A percentile compares a stretch with the other conserved stretches of the same genome.
These are phyloP conservation scores for Limnephilus lunatus DNA, from an alignment of 2,888 invertebrate genomes.

Conservation along the genomic window DNA sequence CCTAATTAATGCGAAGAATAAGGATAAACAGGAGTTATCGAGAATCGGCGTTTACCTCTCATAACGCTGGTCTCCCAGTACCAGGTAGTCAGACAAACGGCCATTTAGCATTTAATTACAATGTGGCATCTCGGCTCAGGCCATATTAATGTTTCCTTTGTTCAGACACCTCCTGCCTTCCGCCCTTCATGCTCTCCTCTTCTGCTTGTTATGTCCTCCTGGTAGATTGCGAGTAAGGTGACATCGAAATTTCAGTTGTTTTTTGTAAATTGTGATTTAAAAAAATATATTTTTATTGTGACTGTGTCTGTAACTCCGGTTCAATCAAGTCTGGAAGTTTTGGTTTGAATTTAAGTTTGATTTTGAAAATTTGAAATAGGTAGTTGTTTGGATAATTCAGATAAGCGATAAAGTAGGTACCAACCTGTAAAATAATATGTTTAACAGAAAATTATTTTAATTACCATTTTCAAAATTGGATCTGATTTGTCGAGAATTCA, in stretches of 20 bases:
- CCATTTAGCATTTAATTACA: conserved; percentile 2
- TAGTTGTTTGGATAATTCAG: no score
- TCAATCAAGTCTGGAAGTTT: no score
- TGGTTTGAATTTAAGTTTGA: no score
- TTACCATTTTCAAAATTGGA: no score
- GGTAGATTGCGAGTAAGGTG: neutral
- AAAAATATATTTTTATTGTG: no score
- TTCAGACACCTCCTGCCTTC: neutral
- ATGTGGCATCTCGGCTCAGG: neutral
- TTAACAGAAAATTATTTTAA: no score
- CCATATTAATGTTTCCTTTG: neutral
- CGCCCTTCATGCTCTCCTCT: neutral
- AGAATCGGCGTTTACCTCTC: neutral
- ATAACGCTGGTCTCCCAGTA: neutral
- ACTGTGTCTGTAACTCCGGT: no score
- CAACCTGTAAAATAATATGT: no score
- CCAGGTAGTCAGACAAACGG: neutral
- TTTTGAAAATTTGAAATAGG: no score
- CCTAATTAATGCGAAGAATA: neutral
- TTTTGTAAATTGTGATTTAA: no score
- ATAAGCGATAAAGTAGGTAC: no score
- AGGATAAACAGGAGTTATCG: neutral
- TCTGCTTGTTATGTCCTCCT: neutral
- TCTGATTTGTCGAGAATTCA: no score
- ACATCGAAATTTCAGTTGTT: neutral